Conservation (phyloP, 2,888 invertebrate genomes). For the Linyphia triangularis region DNA sequence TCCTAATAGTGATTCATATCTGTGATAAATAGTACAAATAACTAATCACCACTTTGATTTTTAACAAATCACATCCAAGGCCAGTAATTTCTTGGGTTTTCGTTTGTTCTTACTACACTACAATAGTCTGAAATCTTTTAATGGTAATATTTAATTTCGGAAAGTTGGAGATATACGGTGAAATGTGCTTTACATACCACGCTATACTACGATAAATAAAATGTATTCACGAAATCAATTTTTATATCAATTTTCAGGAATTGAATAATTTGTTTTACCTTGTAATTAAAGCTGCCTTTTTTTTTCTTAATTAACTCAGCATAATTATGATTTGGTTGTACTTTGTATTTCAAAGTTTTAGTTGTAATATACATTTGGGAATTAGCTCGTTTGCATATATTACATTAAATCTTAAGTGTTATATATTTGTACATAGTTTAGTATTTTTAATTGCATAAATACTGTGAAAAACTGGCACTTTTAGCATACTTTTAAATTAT, state of each 20-base stretch:
- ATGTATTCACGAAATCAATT: background rate
- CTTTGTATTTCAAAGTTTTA: background rate
- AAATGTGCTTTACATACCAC: no score
- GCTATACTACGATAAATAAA: no score
- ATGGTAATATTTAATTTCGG: no score
- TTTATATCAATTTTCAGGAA: background rate
- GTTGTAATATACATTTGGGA: no score
- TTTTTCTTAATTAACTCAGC: no score
- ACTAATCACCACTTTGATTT: slow-evolving; percentile 15
- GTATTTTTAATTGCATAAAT: background rate
- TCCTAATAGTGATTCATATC: slow-evolving; percentile 72
- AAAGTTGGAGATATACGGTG: no score
- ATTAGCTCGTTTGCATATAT: no score
- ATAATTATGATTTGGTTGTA: no score
- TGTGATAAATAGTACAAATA: slow-evolving; percentile 74
- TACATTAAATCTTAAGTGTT: background rate
- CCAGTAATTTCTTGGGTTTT: slow-evolving; percentile 62
- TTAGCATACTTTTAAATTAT: no score
- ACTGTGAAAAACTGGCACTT: no score
- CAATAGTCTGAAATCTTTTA: background rate
- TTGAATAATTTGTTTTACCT: background rate
- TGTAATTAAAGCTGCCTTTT: slow-evolving; percentile 51
- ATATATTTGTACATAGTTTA: background rate
- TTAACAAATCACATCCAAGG: slow-evolving; percentile 21
- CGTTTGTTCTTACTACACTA: background rate